These are phyloP conservation scores for Rhagonycha lutea DNA, from an alignment of 2,888 invertebrate species.

Conservation along the genomic window DNA sequence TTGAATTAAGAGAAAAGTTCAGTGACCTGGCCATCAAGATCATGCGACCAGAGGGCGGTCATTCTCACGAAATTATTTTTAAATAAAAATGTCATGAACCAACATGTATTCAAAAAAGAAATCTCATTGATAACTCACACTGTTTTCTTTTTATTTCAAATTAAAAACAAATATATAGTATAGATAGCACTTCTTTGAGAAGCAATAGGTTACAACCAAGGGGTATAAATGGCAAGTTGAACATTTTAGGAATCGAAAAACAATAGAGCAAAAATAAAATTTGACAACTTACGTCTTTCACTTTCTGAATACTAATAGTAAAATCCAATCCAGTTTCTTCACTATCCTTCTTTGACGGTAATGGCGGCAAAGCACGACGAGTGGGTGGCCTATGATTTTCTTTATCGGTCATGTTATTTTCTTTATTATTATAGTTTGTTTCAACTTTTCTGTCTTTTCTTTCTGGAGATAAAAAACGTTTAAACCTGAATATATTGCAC, in stretches of 20 bases:
- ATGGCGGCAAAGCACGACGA: constrained; percentile 69
- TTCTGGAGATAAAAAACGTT: constrained; percentile 59
- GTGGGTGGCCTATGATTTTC: constrained; percentile 60
- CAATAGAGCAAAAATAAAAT: background rate
- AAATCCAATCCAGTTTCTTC: constrained; percentile 70
- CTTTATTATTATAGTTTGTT: constrained; percentile 28
- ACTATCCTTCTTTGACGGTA: constrained; percentile 56
- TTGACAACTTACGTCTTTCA: constrained; percentile 82
- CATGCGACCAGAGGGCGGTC: no score
- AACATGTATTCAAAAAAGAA: no score
- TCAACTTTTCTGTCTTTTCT: constrained; percentile 19
- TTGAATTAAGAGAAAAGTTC: no score
- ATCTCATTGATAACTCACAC: no score
- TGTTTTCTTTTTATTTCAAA: no score
- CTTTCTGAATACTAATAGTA: constrained; percentile 89
- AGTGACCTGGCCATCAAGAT: no score
- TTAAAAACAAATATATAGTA: no score
- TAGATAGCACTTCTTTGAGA: background rate
- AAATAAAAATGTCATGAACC: no score
- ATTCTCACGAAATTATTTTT: no score
- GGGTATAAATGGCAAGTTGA: background rate
- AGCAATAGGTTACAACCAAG: no score
- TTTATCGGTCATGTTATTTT: constrained; percentile 44
- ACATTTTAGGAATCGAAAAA: background rate
- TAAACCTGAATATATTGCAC: constrained; percentile 82